These are phyloP conservation scores for Oreochromis niloticus DNA, from an alignment of 2,113 vertebrate species.

Conservation along the genomic window DNA sequence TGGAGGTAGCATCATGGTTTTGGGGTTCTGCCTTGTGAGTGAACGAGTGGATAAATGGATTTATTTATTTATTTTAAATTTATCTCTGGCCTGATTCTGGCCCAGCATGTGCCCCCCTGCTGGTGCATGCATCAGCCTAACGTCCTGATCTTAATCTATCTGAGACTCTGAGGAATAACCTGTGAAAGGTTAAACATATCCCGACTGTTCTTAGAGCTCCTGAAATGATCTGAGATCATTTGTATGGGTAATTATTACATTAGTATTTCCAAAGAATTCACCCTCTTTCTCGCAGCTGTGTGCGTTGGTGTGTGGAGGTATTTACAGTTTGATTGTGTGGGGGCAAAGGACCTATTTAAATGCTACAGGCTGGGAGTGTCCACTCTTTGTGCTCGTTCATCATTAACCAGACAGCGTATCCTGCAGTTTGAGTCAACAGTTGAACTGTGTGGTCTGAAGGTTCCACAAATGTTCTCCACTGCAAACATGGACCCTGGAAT, in stretches of 20 bases:
- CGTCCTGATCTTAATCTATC: background rate
- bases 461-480: background rate
- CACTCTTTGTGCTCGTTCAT: background rate
- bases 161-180: background rate
- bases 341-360: background rate
- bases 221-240: background rate
- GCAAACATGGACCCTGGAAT: background rate
- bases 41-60: fast-evolving
- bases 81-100: background rate
- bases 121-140: background rate
- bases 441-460: background rate
- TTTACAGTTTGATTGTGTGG: background rate
- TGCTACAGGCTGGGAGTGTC: background rate
- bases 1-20: background rate
- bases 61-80: background rate
- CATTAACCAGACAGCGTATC: background rate
- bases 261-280: background rate
- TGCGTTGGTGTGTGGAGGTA: background rate
- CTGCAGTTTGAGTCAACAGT: background rate
- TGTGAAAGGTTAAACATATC: background rate
- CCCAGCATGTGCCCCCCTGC: background rate
- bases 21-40: background rate
- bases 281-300: background rate
- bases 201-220: background rate
- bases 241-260: background rate